A percentile compares a stretch with the other conserved stretches of the same genome.
Evolutionary conservation across 2,888 invertebrate species (phyloP).

Genomic region (Sphecodes monilicornis): DNA sequence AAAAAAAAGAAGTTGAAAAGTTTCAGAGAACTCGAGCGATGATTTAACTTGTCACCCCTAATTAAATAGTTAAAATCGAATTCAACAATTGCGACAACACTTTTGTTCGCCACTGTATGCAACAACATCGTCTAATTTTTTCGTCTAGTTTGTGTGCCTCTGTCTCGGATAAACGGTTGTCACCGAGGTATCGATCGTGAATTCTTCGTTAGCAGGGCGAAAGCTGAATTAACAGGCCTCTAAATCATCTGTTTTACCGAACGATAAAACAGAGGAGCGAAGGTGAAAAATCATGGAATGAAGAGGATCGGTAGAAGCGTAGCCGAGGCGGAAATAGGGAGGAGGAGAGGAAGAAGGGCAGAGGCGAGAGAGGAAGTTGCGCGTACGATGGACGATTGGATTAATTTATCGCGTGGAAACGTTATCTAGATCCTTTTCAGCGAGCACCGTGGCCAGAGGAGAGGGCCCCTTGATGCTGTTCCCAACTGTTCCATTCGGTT

Average conservation of each 20-base stretch:
- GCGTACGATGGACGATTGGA: constrained; percentile 74
- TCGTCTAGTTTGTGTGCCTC: neutral
- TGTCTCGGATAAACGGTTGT: neutral
- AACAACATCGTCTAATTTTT: too few relatives aligned
- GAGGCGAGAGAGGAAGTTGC: constrained; percentile 48
- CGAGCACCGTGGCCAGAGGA: constrained; percentile 40
- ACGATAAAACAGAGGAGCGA: neutral
- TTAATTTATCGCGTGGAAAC: constrained; percentile 78
- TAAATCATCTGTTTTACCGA: constrained; percentile 10
- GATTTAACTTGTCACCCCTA: too few relatives aligned
- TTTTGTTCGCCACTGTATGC: too few relatives aligned
- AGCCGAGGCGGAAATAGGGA: neutral
- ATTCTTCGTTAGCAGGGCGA: neutral
- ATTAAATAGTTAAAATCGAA: too few relatives aligned
- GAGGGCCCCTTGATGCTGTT: constrained; percentile 19
- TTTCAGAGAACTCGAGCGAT: too few relatives aligned
- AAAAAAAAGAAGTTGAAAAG: too few relatives aligned
- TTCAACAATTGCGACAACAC: too few relatives aligned
- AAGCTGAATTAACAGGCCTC: neutral
- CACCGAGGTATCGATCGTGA: neutral
- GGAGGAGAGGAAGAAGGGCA: constrained; percentile 1
- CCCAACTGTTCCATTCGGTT: constrained; percentile 17
- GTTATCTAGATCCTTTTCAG: constrained; percentile 38
- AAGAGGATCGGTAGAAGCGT: neutral
- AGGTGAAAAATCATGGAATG: neutral